Evolutionary conservation across 2,797 vertebrate genomes (phyloP).

Genomic region (Schizopygopsis pylzovi): DNA sequence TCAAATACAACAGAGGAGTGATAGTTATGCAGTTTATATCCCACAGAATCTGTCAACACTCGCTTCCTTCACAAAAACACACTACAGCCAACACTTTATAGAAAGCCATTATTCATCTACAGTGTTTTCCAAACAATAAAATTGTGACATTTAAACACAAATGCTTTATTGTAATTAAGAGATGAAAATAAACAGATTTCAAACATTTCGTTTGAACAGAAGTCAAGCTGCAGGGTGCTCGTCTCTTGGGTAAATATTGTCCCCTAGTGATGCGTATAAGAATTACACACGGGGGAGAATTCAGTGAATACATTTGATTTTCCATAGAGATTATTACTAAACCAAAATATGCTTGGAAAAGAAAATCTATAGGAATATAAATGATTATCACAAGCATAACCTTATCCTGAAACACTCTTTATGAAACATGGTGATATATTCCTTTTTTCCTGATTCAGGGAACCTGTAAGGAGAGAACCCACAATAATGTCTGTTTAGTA

Average conservation of each 20-base stretch:
- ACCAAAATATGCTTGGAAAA: background rate
- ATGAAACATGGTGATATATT: background rate
- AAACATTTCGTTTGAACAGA: background rate
- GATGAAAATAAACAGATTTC: background rate
- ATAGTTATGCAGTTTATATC: background rate
- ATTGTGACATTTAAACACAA: background rate
- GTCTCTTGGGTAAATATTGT: slow-evolving; percentile 36
- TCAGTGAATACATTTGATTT: background rate
- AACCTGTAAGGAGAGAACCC: slow-evolving; percentile 7
- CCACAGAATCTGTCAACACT: background rate
- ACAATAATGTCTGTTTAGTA: background rate
- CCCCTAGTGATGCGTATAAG: slow-evolving; percentile 8
- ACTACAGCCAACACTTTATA: background rate
- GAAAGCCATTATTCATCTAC: background rate
- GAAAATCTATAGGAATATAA: background rate
- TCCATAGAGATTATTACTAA: background rate
- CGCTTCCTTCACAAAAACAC: no score
- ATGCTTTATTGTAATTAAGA: slow-evolving; percentile 36
- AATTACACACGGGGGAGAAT: background rate
- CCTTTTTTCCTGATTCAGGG: background rate
- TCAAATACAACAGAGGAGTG: slow-evolving; percentile 1
- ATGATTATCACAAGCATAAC: background rate
- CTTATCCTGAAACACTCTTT: background rate
- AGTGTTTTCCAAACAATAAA: background rate
- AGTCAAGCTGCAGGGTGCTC: background rate